These are phyloP conservation scores for Melopsittacus undulatus DNA, from an alignment of 2,797 vertebrate species.

Conservation along the genomic window DNA sequence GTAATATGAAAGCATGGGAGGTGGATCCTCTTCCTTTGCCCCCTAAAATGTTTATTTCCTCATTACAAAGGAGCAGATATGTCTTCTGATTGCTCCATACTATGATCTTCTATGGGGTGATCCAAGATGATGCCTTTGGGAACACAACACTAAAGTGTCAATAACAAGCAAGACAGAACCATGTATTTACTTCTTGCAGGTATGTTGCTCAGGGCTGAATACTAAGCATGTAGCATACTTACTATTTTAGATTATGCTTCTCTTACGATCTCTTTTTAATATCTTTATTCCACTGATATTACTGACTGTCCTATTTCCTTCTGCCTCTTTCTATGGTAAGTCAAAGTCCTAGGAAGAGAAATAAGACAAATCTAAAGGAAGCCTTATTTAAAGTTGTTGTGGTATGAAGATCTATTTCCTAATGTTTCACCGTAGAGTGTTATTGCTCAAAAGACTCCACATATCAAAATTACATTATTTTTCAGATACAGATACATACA, in stretches of 20 bases:
- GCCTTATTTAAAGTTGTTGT: background rate
- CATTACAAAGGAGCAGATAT: background rate
- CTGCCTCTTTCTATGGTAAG: background rate
- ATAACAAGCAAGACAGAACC: background rate
- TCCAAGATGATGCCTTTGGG: background rate
- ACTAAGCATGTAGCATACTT: background rate
- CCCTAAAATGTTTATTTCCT: background rate
- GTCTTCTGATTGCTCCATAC: background rate
- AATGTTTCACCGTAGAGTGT: background rate
- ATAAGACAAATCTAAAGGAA: background rate
- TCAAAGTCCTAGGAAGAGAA: background rate
- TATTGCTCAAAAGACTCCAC: background rate
- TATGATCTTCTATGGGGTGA: background rate
- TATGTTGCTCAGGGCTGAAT: rapidly evolving
- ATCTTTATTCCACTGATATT: background rate
- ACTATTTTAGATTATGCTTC: background rate
- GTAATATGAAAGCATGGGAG: background rate
- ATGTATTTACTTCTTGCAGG: background rate
- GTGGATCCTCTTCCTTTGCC: background rate
- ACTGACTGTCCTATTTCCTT: background rate
- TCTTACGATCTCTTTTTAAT: background rate
- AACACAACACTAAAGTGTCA: background rate
- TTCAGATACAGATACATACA: background rate
- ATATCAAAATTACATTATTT: background rate
- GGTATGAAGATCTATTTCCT: background rate